These are phyloP conservation scores for Papilio aristodemus DNA, from an alignment of 1,140 invertebrate species.

Conservation along the genomic window DNA sequence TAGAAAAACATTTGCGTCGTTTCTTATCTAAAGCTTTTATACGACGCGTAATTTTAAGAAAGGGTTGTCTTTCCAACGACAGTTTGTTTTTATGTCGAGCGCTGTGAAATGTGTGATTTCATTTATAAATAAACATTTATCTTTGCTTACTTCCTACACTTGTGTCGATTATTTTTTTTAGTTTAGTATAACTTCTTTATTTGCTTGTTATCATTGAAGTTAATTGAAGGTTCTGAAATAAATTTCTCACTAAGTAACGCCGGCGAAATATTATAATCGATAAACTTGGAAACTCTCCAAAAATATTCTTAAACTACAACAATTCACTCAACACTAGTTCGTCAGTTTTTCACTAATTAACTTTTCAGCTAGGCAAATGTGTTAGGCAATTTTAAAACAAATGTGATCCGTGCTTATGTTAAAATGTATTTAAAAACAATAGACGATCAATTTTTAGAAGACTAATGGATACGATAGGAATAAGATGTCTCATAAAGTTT, in stretches of 20 bases:
- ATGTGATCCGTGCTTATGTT: neutral
- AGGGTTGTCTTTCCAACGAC: constrained; percentile 38
- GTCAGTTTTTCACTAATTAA: constrained; percentile 27
- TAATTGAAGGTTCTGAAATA: neutral
- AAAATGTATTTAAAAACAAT: too few relatives aligned
- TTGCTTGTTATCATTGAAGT: neutral
- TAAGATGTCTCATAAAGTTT: too few relatives aligned
- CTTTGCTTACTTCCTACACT: neutral
- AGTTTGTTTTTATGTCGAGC: constrained; percentile 33
- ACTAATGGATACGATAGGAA: too few relatives aligned
- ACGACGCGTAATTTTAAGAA: constrained; percentile 38
- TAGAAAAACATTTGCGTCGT: constrained; percentile 38
- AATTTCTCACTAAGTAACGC: neutral
- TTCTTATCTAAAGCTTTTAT: constrained; percentile 42
- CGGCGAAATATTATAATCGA: neutral
- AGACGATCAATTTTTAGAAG: too few relatives aligned
- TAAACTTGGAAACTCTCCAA: constrained; percentile 25
- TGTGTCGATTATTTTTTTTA: neutral
- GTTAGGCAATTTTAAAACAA: constrained; percentile 7
- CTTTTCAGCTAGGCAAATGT: constrained; percentile 8
- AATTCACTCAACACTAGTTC: constrained; percentile 24
- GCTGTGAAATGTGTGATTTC: constrained; percentile 6
- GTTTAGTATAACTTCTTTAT: neutral
- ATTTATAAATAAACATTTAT: constrained; percentile 23
- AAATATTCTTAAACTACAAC: constrained; percentile 12